Evolutionary conservation across 2,888 invertebrate species (phyloP).

Genomic region (Saturnia pavonia): DNA sequence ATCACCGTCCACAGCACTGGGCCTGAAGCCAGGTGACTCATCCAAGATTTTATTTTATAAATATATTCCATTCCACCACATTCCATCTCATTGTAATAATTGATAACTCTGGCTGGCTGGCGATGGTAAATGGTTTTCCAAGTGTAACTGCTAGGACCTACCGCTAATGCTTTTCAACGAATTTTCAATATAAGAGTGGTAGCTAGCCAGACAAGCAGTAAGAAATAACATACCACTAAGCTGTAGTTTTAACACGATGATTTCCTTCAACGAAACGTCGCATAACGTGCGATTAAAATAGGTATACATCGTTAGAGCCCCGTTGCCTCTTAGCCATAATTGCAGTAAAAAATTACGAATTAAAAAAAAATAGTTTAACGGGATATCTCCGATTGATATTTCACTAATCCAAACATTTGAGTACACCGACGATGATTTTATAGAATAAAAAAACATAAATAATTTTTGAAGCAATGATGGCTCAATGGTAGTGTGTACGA

Average conservation of each 20-base stretch:
- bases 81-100: neutral
- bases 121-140: neutral
- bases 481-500: too few species aligned
- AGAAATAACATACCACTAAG: neutral
- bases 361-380: too few species aligned
- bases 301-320: too few species aligned
- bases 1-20: conserved; percentile 78
- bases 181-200: neutral
- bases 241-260: too few species aligned
- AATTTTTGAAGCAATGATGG: too few species aligned
- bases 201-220: neutral
- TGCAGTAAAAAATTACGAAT: too few species aligned
- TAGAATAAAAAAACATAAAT: neutral
- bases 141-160: neutral
- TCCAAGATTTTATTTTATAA: neutral
- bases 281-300: too few species aligned
- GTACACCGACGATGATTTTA: too few species aligned
- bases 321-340: too few species aligned
- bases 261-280: too few species aligned
- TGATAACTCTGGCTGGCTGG: neutral
- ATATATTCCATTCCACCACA: neutral
- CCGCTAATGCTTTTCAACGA: neutral
- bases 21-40: conserved; percentile 25
- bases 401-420: too few species aligned
- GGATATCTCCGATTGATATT: too few species aligned